Evolutionary conservation across 2,888 invertebrate species (phyloP), one percentile per base, ranked within the genome.

Genomic region (Rambutsinella grinnellia): DNA sequence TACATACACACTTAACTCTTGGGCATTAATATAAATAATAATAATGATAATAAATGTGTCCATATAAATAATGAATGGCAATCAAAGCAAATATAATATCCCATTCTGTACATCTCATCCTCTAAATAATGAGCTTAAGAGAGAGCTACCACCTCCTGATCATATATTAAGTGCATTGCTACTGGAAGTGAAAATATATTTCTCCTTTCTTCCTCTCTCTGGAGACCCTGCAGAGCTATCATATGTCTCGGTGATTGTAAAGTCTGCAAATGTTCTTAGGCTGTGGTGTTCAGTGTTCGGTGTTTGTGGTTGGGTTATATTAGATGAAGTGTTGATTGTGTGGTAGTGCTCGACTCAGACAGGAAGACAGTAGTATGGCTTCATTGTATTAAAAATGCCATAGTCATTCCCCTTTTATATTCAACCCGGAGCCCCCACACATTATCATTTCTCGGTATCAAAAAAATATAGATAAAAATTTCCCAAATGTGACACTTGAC

Each of bases 401-500:
- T 8, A 36, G 6, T 36, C 36, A 49, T n/a, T 24, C 19, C 19
- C n/a, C 6, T 8, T 19, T n/a, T 17, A 8, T 19, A 23, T 54
- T 54, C 24, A 27, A 6, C 49, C 49, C 49, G 15, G n/a, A 17
- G 5, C 3, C 49, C 19, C 5, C 49, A 49, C 15, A 10, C n/a
- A 49, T 49, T 17, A 49, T 49, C 49, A 10, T 49, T 49, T 49
- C 6, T 49, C 8, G 49, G 15, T 19, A 68, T 70, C 57, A 72
- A 58, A 68, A 68, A 68, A n/a, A n/a, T n/a, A 72, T 51, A 74
- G 72, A 74, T 74, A 74, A 74, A 74, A 74, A 19, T 27, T 74
- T n/a, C n/a, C 60, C 53, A 74, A 68, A 74, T 74, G 72, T 74
- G 72, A 74, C 72, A 74, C 66, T 74, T 74, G 72, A 74, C 72